Percentiles rank a stretch among this genome's conserved stretches.
phyloP scores from a whole-genome alignment of 2,113 vertebrate genomes.

The Campylomormyrus numenius region DNA sequence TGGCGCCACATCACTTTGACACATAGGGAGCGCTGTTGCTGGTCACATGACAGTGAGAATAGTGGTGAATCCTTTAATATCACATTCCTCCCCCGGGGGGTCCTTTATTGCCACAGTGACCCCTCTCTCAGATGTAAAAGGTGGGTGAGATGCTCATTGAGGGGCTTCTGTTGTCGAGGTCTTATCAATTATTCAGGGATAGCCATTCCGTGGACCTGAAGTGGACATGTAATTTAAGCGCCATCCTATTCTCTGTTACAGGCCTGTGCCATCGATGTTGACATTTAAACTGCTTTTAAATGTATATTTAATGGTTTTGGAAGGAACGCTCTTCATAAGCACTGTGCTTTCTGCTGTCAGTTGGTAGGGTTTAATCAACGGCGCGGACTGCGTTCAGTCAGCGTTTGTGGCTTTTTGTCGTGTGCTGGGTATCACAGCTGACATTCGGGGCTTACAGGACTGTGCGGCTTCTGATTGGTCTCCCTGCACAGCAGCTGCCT shows the following conservation, averaged over 20 bases:
- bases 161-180: neutral
- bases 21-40: neutral
- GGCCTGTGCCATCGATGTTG: neutral
- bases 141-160: neutral
- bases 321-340: neutral
- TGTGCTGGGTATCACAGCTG: neutral
- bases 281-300: neutral
- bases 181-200: neutral
- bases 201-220: neutral
- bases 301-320: neutral
- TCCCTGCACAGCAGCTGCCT: neutral
- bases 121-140: neutral
- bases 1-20: slow-evolving; percentile 24
- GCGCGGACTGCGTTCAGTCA: neutral
- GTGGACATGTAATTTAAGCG: neutral
- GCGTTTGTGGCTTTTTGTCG: neutral
- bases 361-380: neutral
- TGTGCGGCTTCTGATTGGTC: neutral
- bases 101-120: neutral
- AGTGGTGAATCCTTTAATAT: neutral
- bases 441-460: neutral
- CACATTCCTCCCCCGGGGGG: neutral
- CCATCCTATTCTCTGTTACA: neutral
- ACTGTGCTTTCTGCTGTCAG: neutral
- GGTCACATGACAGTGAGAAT: neutral